Conservation (phyloP, 1,140 invertebrate species). For the Helicoverpa zea region DNA sequence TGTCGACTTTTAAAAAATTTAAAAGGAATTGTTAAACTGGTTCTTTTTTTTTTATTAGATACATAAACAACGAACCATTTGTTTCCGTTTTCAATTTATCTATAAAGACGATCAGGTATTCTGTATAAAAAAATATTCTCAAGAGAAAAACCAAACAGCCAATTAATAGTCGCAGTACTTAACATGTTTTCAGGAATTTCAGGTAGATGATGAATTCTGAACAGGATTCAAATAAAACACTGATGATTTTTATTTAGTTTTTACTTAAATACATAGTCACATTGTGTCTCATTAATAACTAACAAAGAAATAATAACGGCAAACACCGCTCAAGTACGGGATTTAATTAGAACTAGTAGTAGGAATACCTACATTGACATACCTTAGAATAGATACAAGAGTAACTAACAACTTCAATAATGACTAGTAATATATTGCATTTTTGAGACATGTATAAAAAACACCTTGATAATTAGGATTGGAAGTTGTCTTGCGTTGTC, state of each 20-base stretch:
- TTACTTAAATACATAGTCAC: slow-evolving; percentile 77
- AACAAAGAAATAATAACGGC: slow-evolving; percentile 72
- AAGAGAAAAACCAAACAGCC: no score
- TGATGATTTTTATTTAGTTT: slow-evolving; percentile 62
- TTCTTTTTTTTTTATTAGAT: no score
- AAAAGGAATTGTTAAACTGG: no score
- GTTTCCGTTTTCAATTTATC: no score
- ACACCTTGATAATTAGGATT: slow-evolving; percentile 79
- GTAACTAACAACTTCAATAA: slow-evolving; percentile 80
- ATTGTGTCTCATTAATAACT: slow-evolving; percentile 74
- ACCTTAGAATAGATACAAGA: slow-evolving; percentile 63
- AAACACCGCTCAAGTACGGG: slow-evolving; percentile 67
- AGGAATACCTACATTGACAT: slow-evolving; percentile 73
- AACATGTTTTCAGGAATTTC: neutral
- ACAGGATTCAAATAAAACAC: slow-evolving; percentile 51
- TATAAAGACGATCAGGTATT: no score
- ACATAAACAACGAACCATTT: no score
- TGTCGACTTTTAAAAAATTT: no score
- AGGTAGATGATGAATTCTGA: neutral
- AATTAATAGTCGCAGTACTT: no score
- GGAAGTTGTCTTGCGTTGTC: slow-evolving; percentile 79
- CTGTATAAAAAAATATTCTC: no score
- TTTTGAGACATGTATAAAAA: slow-evolving; percentile 75
- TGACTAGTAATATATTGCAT: slow-evolving; percentile 78
- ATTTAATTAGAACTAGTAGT: slow-evolving; percentile 74